Evolutionary conservation across 1,140 invertebrate species (phyloP), one percentile per base, ranked within the genome.

Genomic region (Dinoponera quadriceps): DNA sequence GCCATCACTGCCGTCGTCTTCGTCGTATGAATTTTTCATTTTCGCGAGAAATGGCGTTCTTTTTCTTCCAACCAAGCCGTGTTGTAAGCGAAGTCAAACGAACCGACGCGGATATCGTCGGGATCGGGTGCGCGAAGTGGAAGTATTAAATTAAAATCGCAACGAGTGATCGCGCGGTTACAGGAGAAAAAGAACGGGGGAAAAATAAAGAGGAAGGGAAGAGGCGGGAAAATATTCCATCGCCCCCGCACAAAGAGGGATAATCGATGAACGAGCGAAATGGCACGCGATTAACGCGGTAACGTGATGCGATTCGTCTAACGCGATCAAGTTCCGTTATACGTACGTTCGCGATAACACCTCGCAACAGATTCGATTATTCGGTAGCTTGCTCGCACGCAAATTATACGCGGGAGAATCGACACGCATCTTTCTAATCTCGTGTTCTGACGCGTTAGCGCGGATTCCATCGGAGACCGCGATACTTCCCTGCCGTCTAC

Each of bases 261-360:
- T 65, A 55, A 78, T 78, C 74, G 74, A 55, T 68, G n/a, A 55
- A 27, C 33, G 20, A 16, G 22, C 7, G 14, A 68, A 68, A n/a
- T 68, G 18, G 22, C 49, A 68, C 63, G n/a, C 74, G 63, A 77
- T 77, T 66, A 55, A 77, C 68, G 60, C 51, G 51, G 68, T 68
- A 55, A 77, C 75, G 60, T 48, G 54, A 75, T 68, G 48, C 44
- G 74, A 65, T 57, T 60, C 65, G 22, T 69, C 71, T 68, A 77
- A 85, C 48, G 38, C 18, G 33, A 63, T 44, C 55, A 65, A 62
- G 20, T 63, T 63, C 33, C 48, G 16, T 60, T 69, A n/a, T 63
- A 18, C 16, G n/a, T 51, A 16, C 49, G 22, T 57, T 63, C 29
- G 27, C 62, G 18, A 25, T 62, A 77, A 49, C 62, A 5, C 33